Evolutionary conservation across 2,888 invertebrate genomes (phyloP).

Genomic region (Tuta absoluta): DNA sequence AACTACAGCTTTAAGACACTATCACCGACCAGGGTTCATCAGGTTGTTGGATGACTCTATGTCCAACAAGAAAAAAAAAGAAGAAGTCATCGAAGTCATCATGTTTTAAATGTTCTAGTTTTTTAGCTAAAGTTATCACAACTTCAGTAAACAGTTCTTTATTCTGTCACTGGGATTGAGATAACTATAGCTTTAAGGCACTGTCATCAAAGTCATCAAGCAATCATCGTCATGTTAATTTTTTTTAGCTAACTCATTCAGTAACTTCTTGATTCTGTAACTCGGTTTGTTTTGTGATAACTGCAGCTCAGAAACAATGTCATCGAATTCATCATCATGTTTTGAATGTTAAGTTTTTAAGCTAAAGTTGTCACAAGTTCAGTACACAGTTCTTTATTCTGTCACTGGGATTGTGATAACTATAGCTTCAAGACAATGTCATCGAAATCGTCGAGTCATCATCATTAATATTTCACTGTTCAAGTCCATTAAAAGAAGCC

Average conservation of each 20-base stretch:
- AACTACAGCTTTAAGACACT: slow-evolving; percentile 26
- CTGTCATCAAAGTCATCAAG: not conserved
- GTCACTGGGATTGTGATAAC: slow-evolving; percentile 26
- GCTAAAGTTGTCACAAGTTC: slow-evolving; percentile 18
- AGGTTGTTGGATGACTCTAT: no score
- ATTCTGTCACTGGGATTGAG: not conserved
- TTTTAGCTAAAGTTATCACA: slow-evolving; percentile 11
- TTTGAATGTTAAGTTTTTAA: not conserved
- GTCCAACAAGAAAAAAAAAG: no score
- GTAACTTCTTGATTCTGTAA: slow-evolving; percentile 21
- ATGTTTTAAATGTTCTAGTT: not conserved
- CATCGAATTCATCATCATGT: not conserved
- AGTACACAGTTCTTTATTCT: slow-evolving; percentile 24
- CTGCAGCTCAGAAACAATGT: slow-evolving; percentile 4
- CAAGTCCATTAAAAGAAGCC: no score
- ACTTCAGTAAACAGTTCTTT: slow-evolving; percentile 1
- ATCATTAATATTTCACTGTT: no score
- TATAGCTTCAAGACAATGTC: not conserved
- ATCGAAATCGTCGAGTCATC: not conserved
- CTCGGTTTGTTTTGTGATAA: slow-evolving; percentile 23
- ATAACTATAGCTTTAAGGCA: not conserved
- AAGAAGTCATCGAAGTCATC: no score
- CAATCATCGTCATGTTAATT: not conserved
- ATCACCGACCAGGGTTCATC: not conserved
- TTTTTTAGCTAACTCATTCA: slow-evolving; percentile 1